Conservation (phyloP, 2,113 vertebrate species). For the Nannospalax galili region DNA sequence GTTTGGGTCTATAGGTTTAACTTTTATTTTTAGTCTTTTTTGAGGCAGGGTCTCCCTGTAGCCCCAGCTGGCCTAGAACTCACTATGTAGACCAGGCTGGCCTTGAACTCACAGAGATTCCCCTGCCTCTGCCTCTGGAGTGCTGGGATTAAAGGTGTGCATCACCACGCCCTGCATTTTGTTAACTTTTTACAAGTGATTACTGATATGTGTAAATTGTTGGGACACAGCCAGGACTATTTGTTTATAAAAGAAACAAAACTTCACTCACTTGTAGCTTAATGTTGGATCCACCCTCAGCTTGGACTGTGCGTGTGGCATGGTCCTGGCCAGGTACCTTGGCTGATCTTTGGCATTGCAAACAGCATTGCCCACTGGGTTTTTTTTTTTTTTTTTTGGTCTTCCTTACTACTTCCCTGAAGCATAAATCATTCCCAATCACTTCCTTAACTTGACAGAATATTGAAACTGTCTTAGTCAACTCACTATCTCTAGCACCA, state of each 20-base stretch:
- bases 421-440: slow-evolving; percentile 48
- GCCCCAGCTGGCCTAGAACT: too few species aligned
- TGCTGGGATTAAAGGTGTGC: too few species aligned
- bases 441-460: slow-evolving; percentile 12
- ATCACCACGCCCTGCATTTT: too few species aligned
- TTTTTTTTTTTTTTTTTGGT: too few species aligned
- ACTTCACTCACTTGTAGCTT: neutral
- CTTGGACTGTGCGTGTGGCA: neutral
- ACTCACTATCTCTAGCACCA: neutral
- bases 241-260: slow-evolving; percentile 9
- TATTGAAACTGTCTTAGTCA: neutral
- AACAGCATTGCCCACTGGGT: slow-evolving; percentile 11
- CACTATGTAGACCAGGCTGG: too few species aligned
- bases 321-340: neutral
- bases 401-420: neutral
- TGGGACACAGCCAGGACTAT: neutral
- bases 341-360: neutral
- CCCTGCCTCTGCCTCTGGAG: too few species aligned
- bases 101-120: too few species aligned
- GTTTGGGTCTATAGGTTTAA: too few species aligned
- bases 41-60: too few species aligned
- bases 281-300: neutral
- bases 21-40: too few species aligned
- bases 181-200: neutral
- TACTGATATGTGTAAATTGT: neutral